Evolutionary conservation across 2,797 vertebrate genomes (phyloP), one percentile per base, ranked within the genome.

Genomic region (Rhabdophis nuchalis): DNA sequence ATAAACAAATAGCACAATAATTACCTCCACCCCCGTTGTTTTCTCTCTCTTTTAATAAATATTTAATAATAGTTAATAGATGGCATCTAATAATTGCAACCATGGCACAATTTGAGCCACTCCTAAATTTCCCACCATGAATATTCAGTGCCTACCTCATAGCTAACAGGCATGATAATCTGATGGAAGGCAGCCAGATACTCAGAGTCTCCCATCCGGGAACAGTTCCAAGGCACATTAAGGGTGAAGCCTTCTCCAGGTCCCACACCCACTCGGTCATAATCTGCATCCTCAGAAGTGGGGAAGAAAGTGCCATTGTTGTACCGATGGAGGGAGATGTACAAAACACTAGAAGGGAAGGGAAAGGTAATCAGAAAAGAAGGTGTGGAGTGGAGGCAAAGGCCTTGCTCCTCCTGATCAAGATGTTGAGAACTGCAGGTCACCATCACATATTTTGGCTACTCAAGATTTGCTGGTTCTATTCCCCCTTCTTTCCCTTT

Each of bases 271-370:
- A 98, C 97, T 60, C 91, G 96, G 94, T 97, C 93, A 4, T 97
- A 96, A 88, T 98, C 96, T 0, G 97, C 98, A 3, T 99, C 98
- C 90, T 98, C 96, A 0, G 98, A 98, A 14, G 94, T 97, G 2
- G 98, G 98, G 95, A 99, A 99, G 97, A 99, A 99, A 0, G 89
- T 89, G n/a, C 98, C 98, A 0, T 97, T 95, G 94, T 99, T 98
- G 11, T 98, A 99, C 92, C 98, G 98, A 96, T 99, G 98, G 91
- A 99, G 97, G 23, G 98, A 99, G 88, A 99, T 1, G 86, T 99
- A 99, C 0, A 99, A 97, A 60, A 99, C 97, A 1, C 98, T 99
- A 95, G 27, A 58, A 12, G 14, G 2, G 88, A 64, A 68, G 7
- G 20, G 89, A 58, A 60, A 5, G 91, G 56, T 46, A 91, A 54